A percentile compares a stretch with the other conserved stretches of the same genome.
Evolutionary conservation across 2,113 vertebrate genomes (phyloP).

Genomic region (Dasyornis broadbenti): DNA sequence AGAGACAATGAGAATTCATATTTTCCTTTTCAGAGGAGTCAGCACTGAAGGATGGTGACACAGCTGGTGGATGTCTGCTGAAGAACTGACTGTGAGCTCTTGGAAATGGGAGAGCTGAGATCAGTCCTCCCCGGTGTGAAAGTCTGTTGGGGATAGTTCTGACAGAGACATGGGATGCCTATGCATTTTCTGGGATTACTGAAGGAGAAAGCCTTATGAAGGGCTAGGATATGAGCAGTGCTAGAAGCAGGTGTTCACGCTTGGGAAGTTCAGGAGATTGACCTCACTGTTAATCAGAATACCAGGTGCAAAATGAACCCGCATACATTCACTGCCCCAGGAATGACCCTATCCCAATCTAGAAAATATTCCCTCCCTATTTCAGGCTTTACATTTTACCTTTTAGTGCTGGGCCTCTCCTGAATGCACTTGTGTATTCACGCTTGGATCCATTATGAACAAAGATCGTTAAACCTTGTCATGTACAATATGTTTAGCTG

Average conservation of each 20-base stretch:
- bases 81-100: neutral
- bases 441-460: neutral
- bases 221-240: neutral
- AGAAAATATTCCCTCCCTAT: constrained; percentile 36
- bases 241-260: constrained; percentile 32
- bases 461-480: constrained; percentile 49
- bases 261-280: constrained; percentile 1
- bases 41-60: neutral
- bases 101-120: neutral
- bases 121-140: neutral
- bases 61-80: neutral
- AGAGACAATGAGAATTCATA: accelerated
- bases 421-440: constrained; percentile 45
- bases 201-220: neutral
- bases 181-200: neutral
- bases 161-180: neutral
- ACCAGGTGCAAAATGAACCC: constrained; percentile 58
- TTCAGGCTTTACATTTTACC: constrained; percentile 35
- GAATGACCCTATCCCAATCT: constrained; percentile 54
- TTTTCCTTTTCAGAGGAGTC: neutral
- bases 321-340: constrained; percentile 12
- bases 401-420: constrained; percentile 33
- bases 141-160: neutral
- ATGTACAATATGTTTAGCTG: constrained; percentile 42
- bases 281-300: constrained; percentile 38